Conservation (phyloP, 2,113 vertebrate species). For the Silurus glanis region DNA sequence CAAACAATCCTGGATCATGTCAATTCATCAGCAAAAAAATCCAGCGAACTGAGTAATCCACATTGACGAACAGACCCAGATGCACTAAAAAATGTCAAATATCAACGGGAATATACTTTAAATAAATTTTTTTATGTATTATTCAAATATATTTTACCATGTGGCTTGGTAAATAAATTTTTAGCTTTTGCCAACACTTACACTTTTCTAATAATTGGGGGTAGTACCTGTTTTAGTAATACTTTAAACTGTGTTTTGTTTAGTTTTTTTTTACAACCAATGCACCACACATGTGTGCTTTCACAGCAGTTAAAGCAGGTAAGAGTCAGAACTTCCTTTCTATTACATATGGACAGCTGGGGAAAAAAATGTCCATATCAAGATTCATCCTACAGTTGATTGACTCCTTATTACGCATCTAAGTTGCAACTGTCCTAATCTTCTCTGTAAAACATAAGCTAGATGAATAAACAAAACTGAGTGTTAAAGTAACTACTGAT, state of each 20-base stretch:
- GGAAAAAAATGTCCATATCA: slow-evolving; percentile 21
- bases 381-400: slow-evolving; percentile 37
- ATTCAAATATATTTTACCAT: no score
- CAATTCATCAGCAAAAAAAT: no score
- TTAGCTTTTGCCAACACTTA: no score
- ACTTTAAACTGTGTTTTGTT: background rate
- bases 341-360: background rate
- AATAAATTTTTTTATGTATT: no score
- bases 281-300: background rate
- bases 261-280: background rate
- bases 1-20: no score
- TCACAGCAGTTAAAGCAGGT: background rate
- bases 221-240: background rate
- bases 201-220: no score
- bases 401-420: slow-evolving; percentile 37
- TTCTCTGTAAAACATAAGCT: slow-evolving; percentile 23
- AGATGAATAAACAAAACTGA: slow-evolving; percentile 16
- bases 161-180: no score
- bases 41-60: no score
- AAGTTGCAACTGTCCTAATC: slow-evolving; percentile 41
- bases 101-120: no score
- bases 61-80: no score
- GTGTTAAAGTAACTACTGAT: slow-evolving; percentile 17
- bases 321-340: background rate
- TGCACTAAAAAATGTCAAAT: no score